Base-by-base conservation (phyloP, 2,888 invertebrate species). In the Napeogenes sylphis region DNA sequence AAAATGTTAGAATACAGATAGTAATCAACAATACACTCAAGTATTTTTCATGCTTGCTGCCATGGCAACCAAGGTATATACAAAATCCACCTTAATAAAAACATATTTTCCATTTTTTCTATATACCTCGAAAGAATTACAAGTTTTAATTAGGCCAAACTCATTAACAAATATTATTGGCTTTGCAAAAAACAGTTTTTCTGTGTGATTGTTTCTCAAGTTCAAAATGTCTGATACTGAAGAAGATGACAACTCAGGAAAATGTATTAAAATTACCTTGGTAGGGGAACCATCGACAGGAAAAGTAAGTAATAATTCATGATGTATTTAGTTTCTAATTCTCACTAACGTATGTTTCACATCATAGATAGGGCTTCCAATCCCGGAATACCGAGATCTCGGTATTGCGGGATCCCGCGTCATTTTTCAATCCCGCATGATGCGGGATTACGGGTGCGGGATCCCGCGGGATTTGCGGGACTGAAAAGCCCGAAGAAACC, bases 211-310 rank as follows among this genome's bases (percentile, higher is more conserved):
- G 30, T 30, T 51, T 30, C 12, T 6, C 14, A 4, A 47, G 42
- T 45, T 38, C 56, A 62, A 55, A 58, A 94, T 95, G 94, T 93
- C 94, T 63, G 93, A 94, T 81, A 92, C 92, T 69, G 94, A 93
- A 73, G 93, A 94, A 70, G 93, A 93, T 64, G 89, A 88, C 68
- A 77, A 87, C 67, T 81, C 87, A 68, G 92, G 92, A 73, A 93
- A 91, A 82, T 94, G 93, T 75, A 83, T 96, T 71, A 96, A 96
- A 87, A 92, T 96, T 73, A 94, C 95, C 56, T 87, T 97, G 68
- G 91, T 97, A 73, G 97, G 97, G 42, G 96, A 97, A 82, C 92
- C 95, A 58, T 92, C 92, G 64, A 94, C 94, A 70, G 97, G 97
- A 70, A 97, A 97, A 92, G 96, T 96, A 90, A 92, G 91, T 89